Base-by-base conservation (phyloP, 2,888 invertebrate genomes). In the Ophion ventricosus region DNA sequence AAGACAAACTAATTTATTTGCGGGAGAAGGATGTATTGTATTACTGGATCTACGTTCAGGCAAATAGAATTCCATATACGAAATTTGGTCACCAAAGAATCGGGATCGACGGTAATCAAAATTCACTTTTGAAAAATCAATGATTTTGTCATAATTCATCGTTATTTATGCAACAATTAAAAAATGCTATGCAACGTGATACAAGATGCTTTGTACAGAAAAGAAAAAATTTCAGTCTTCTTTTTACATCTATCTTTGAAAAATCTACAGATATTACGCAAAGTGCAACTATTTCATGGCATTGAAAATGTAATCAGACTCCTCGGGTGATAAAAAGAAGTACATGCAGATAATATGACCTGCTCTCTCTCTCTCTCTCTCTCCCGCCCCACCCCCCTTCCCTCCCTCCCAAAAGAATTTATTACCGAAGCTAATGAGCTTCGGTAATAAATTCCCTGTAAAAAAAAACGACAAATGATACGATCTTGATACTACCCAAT, bases 1-100 rank as follows among this genome's bases (percentile, higher is more conserved):
- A 95, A 70, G 94, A 95, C 87, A 90, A 89, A 0, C 90, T 94
- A 57, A 70, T 93, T 0, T 86, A 88, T 72, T 87, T 96, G 26
- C 93, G 94, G 77, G 88, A 94, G 0, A 95, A 95, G 0, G 96
- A 96, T 89, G 92, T 94, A 14, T 92, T 96, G 54, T 92, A 95
- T 86, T 95, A 96, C 87, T 96, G 96, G 93, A 94, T 95, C 0
- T 95, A 95, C 87, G 95, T 95, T 0, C 95, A 95, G 63, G 91
- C 94, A 8, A 92, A 95, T 59, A 91, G 92, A 14, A 89, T 92
- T n/a, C 94, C 95, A 25, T 94, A 95, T 90, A 85, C 94, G 69
- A 77, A 40, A 64, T 11, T 43, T 26, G 81, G 81, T 43, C 17
- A 63, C 23, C 35, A 90, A 86, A 1, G 43, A 95, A 92, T 90